Conservation (phyloP, 2,113 vertebrate species). For the Benitochromis conjunctus region DNA sequence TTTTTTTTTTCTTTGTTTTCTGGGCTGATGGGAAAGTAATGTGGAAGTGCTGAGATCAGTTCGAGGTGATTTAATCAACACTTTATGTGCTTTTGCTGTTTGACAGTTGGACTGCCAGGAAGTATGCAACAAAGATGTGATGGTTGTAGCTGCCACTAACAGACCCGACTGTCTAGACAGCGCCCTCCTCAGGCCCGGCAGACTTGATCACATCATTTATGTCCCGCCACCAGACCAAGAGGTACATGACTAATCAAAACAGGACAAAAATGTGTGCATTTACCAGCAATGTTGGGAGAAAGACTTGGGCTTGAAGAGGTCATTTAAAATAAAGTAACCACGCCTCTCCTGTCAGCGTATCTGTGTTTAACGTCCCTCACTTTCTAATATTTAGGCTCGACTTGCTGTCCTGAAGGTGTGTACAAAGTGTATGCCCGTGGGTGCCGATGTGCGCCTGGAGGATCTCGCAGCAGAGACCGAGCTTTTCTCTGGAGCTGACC, state of each 20-base stretch:
- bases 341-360: neutral
- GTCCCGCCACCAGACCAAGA: constrained; percentile 88
- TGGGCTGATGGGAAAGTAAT: neutral
- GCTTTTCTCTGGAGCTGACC: constrained; percentile 90
- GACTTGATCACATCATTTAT: constrained; percentile 88
- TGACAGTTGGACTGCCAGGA: constrained; percentile 81
- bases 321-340: neutral
- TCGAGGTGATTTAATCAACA: neutral
- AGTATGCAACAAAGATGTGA: constrained; percentile 80
- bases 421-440: constrained; percentile 78
- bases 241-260: constrained; percentile 59
- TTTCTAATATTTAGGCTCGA: constrained; percentile 74
- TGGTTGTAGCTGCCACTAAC: constrained; percentile 92
- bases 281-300: neutral
- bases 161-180: constrained; percentile 88
- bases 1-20: neutral
- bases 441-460: constrained; percentile 76
- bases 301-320: neutral
- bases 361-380: neutral
- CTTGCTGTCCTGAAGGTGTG: constrained; percentile 82
- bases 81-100: neutral
- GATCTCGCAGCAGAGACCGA: constrained; percentile 75
- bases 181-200: constrained; percentile 89
- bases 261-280: neutral
- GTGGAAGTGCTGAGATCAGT: neutral